These are phyloP conservation scores for Chloroclystis v-ata DNA, from an alignment of 2,888 invertebrate species.

Conservation along the genomic window DNA sequence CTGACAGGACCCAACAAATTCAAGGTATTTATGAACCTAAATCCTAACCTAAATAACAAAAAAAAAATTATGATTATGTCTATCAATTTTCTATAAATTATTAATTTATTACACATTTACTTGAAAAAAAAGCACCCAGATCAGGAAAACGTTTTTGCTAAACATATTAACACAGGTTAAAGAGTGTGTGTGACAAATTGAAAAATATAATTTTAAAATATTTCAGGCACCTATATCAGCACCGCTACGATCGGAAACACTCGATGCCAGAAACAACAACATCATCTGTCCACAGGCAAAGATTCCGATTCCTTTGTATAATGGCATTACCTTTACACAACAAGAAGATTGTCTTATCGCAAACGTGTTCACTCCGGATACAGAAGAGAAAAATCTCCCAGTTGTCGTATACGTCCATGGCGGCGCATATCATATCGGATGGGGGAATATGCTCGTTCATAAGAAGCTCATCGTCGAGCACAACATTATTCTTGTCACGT, in stretches of 20 bases:
- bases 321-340: background rate
- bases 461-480: slow-evolving; percentile 29
- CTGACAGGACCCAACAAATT: too few species aligned
- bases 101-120: too few species aligned
- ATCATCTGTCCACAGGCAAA: slow-evolving; percentile 3
- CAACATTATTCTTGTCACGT: slow-evolving; percentile 33
- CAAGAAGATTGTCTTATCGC: slow-evolving; percentile 53
- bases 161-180: too few species aligned
- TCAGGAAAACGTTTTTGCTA: too few species aligned
- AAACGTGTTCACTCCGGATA: slow-evolving; percentile 51
- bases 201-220: too few species aligned
- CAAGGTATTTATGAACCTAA: too few species aligned
- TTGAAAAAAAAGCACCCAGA: too few species aligned
- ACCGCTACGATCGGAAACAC: background rate
- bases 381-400: slow-evolving; percentile 34
- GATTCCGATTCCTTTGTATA: background rate
- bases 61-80: too few species aligned
- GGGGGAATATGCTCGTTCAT: slow-evolving; percentile 19
- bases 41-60: too few species aligned
- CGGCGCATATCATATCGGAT: slow-evolving; percentile 35
- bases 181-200: too few species aligned
- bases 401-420: slow-evolving; percentile 40
- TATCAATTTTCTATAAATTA: too few species aligned
- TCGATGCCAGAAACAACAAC: slow-evolving; percentile 1
- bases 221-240: slow-evolving; percentile 42